These are phyloP conservation scores for Zhuqinia jingwanae DNA, from an alignment of 2,888 invertebrate genomes.

Conservation along the genomic window DNA sequence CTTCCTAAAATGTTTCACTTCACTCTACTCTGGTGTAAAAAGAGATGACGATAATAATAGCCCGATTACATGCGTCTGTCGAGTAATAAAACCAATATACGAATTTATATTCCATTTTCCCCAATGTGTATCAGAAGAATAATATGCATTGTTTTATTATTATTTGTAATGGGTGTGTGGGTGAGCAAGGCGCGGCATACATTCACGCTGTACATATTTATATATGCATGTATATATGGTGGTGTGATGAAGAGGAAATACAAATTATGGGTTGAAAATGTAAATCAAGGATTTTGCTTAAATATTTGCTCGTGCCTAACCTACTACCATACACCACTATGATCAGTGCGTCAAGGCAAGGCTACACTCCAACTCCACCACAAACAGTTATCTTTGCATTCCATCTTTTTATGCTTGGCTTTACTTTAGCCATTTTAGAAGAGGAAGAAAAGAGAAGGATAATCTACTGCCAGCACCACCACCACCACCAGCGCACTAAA, in stretches of 20 bases:
- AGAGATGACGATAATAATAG: not conserved
- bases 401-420: not conserved
- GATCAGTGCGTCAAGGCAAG: not conserved
- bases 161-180: not conserved
- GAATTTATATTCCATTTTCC: too few relatives aligned
- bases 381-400: not conserved
- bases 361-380: not conserved
- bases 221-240: not conserved
- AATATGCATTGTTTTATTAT: too few relatives aligned
- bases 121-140: too few relatives aligned
- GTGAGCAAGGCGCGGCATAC: not conserved
- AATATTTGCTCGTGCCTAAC: slow-evolving; percentile 17
- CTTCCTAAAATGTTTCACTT: slow-evolving; percentile 56
- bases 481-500: too few relatives aligned
- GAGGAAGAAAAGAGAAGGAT: not conserved
- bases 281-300: slow-evolving; percentile 51
- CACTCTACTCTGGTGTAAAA: slow-evolving; percentile 12
- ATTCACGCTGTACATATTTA: not conserved
- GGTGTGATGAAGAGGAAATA: slow-evolving; percentile 37
- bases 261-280: slow-evolving; percentile 55
- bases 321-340: not conserved
- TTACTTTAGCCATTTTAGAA: not conserved
- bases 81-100: too few relatives aligned
- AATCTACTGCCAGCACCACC: not conserved
- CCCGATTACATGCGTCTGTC: too few relatives aligned